phyloP scores from a whole-genome alignment of 2,888 invertebrate species.

The Noctua janthina region DNA sequence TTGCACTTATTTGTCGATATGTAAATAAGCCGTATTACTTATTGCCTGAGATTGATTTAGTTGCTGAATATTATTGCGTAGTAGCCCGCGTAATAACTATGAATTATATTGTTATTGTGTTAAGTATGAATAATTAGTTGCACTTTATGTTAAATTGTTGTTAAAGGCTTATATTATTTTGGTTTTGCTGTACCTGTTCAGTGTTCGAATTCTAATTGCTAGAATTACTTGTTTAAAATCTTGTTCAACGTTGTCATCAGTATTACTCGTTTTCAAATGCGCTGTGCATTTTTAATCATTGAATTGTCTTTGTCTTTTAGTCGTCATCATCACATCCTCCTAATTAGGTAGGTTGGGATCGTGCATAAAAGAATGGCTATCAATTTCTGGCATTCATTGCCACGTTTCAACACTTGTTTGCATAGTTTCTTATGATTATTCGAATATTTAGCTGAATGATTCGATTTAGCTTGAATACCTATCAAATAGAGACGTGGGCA shows the following conservation, averaged over 20 bases:
- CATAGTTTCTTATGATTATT: conserved; percentile 1
- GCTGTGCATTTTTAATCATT: not conserved
- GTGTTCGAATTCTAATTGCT: not conserved
- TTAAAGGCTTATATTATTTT: conserved; percentile 32
- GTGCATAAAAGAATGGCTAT: not conserved
- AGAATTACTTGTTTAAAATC: not conserved
- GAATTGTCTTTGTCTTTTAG: not conserved
- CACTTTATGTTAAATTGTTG: conserved; percentile 35
- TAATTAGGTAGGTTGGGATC: not conserved
- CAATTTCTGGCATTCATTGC: not conserved
- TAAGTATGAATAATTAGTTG: conserved; percentile 47
- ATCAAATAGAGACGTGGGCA: conserved; percentile 4
- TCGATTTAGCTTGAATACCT: not conserved
- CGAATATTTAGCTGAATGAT: not conserved
- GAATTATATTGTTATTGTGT: conserved; percentile 55
- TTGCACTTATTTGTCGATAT: conserved; percentile 63
- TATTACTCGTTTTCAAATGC: not conserved
- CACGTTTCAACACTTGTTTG: not conserved
- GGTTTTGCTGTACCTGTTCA: not conserved
- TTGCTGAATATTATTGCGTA: conserved; percentile 35
- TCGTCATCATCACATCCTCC: not conserved
- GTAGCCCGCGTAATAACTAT: conserved; percentile 49
- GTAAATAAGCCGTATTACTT: conserved; percentile 50
- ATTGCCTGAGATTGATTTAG: conserved; percentile 55
- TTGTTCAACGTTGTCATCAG: not conserved